Conservation (phyloP, 1,140 invertebrate species). For the Streblospio benedicti region DNA sequence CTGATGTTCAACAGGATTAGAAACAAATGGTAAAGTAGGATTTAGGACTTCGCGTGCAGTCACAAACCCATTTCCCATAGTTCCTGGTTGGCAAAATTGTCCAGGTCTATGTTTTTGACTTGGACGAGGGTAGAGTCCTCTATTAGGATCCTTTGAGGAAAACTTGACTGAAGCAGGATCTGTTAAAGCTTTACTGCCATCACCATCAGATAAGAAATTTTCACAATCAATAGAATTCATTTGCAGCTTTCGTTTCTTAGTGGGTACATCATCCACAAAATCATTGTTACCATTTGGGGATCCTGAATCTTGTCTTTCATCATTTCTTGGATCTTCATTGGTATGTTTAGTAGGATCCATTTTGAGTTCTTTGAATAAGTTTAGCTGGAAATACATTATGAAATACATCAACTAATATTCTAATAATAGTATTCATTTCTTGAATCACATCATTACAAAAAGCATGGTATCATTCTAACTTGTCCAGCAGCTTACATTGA, state of each 20-base stretch:
- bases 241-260: constrained; percentile 15
- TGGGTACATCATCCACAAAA: background rate
- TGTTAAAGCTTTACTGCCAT: constrained; percentile 6
- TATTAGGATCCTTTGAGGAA: constrained; percentile 18
- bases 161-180: constrained; percentile 1
- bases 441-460: too few relatives aligned
- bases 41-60: background rate
- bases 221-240: constrained; percentile 15
- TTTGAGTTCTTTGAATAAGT: too few relatives aligned
- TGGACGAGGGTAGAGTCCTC: constrained; percentile 20
- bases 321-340: too few relatives aligned
- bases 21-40: background rate
- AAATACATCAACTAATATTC: too few relatives aligned
- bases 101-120: background rate
- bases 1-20: background rate
- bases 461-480: too few relatives aligned
- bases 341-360: too few relatives aligned
- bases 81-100: background rate
- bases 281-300: background rate
- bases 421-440: too few relatives aligned
- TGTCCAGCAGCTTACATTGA: too few relatives aligned
- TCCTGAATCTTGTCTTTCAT: too few relatives aligned
- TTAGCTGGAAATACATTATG: too few relatives aligned
- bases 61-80: constrained; percentile 3
- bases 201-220: constrained; percentile 4